Conservation (phyloP, 2,113 vertebrate species). For the Hypomesus transpacificus region DNA sequence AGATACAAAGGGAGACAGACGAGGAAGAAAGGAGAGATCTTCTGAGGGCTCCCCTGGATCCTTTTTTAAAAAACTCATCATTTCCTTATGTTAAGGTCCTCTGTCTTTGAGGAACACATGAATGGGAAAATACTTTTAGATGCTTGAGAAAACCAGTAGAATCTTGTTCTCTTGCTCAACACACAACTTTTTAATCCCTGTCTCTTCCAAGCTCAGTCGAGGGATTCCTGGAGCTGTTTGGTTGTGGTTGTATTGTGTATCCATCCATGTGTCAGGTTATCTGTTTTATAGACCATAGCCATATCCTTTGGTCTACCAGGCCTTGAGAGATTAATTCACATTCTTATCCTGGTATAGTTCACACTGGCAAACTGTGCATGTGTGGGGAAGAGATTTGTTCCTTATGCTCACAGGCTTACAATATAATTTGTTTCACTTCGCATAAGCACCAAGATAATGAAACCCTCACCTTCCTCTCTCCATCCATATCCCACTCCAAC, state of each 20-base stretch:
- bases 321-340: too few relatives aligned
- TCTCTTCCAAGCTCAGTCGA: constrained; percentile 28
- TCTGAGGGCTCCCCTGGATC: constrained; percentile 1
- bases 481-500: neutral
- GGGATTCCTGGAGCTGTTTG: constrained; percentile 20
- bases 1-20: neutral
- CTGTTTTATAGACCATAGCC: too few relatives aligned
- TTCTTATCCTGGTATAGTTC: too few relatives aligned
- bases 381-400: constrained; percentile 5
- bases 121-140: constrained; percentile 15
- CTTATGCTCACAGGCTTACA: constrained; percentile 2
- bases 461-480: neutral
- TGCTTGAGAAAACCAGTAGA: constrained; percentile 11
- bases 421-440: constrained; percentile 18
- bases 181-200: constrained; percentile 47
- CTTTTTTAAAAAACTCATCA: too few relatives aligned
- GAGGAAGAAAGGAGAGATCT: neutral
- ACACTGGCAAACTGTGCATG: too few relatives aligned
- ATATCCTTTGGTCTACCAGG: too few relatives aligned
- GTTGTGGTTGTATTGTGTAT: too few relatives aligned
- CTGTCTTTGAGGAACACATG: constrained; percentile 4
- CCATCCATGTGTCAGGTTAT: too few relatives aligned
- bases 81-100: constrained; percentile 1
- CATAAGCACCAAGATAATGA: neutral
- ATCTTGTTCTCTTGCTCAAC: constrained; percentile 10